A percentile compares a stretch with the other conserved stretches of the same genome.
These are phyloP conservation scores for Andrena praecox DNA, from an alignment of 2,888 invertebrate genomes.

Conservation along the genomic window DNA sequence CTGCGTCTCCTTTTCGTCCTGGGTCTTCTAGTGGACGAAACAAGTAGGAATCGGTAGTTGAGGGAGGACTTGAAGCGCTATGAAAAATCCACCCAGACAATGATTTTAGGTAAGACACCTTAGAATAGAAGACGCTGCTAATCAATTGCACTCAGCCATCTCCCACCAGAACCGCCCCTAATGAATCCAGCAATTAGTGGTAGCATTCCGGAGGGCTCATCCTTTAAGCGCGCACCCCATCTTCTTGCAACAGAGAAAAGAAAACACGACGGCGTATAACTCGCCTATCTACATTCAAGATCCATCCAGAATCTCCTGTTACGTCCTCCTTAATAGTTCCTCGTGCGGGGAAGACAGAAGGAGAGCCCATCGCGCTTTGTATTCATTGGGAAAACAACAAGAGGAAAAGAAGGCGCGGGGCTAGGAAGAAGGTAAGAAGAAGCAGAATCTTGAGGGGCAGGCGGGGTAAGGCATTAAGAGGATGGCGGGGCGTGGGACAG, in stretches of 20 bases:
- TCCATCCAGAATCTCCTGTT: neutral
- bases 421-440: neutral
- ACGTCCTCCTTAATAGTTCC: neutral
- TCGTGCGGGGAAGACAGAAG: neutral
- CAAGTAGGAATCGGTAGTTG: neutral
- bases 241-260: neutral
- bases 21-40: neutral
- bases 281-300: neutral
- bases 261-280: neutral
- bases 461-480: conserved; percentile 7
- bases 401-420: neutral
- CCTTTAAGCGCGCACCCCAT: neutral
- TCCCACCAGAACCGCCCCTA: conserved; percentile 1
- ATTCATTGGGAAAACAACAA: neutral
- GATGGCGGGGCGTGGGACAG: neutral
- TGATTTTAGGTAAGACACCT: neutral
- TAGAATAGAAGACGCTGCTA: neutral
- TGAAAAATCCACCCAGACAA: neutral
- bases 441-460: neutral
- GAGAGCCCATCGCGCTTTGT: neutral
- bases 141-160: neutral
- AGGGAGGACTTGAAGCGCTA: too few species aligned
- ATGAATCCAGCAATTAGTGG: conserved; percentile 40
- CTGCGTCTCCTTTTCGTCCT: too few species aligned
- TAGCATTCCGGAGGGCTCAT: neutral